Percentiles rank a stretch among this genome's conserved stretches.
phyloP scores from a whole-genome alignment of 2,797 vertebrate genomes.

The Thaleichthys pacificus region DNA sequence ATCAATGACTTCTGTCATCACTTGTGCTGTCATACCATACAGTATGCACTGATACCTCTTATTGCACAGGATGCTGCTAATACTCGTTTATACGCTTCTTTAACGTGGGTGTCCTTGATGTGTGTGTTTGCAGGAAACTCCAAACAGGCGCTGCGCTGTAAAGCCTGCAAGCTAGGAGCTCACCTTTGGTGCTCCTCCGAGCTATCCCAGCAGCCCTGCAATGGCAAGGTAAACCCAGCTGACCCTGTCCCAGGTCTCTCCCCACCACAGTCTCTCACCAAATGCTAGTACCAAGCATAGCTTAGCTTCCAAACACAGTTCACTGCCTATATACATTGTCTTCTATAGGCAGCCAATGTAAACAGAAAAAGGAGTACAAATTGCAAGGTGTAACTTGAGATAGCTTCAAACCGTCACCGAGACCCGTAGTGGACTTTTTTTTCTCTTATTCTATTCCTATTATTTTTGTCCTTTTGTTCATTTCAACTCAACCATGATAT shows the following conservation, averaged over 20 bases:
- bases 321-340: background rate
- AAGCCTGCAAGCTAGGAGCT: conserved; percentile 84
- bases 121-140: conserved; percentile 80
- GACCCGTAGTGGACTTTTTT: background rate
- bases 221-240: conserved; percentile 77
- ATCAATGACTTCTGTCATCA: no score
- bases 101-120: background rate
- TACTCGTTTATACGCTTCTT: background rate
- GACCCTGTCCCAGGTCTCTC: background rate
- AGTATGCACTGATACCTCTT: no score
- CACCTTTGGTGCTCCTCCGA: conserved; percentile 91
- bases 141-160: conserved; percentile 90
- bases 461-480: background rate
- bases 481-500: background rate
- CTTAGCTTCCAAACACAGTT: background rate
- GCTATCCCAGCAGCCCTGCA: conserved; percentile 85
- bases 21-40: no score
- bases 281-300: background rate
- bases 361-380: background rate
- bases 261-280: background rate
- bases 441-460: background rate
- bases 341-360: background rate
- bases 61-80: no score
- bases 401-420: background rate
- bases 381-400: background rate